phyloP scores from a whole-genome alignment of 2,797 vertebrate genomes.

The Hephaestus fuliginosus region DNA sequence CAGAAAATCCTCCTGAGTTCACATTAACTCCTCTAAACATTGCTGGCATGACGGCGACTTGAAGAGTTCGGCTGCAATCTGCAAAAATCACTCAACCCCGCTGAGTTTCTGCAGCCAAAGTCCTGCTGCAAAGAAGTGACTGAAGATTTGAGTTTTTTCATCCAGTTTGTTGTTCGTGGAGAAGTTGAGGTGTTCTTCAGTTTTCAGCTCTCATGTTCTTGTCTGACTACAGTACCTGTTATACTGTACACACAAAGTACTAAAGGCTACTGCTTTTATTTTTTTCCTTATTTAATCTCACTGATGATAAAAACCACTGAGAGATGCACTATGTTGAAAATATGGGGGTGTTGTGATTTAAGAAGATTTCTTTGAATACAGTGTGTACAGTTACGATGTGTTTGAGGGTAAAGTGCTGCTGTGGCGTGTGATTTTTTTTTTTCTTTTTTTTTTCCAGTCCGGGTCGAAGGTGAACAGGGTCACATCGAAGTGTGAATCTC shows the following conservation, averaged over 20 bases:
- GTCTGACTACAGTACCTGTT: neutral
- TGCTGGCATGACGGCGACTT: neutral
- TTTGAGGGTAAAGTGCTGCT: conserved; percentile 54
- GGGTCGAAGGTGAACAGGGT: conserved; percentile 46
- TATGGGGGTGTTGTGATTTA: neutral
- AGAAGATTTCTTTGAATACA: conserved; percentile 17
- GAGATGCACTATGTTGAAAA: conserved; percentile 12
- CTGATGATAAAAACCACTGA: conserved; percentile 22
- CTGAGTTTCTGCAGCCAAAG: neutral
- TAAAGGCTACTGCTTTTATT: conserved; percentile 37
- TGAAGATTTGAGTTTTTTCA: neutral
- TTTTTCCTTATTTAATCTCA: conserved; percentile 24
- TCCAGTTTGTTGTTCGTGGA: neutral
- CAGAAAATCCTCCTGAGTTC: neutral
- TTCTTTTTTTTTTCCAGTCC: conserved; percentile 26
- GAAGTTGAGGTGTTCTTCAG: neutral
- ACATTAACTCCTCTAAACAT: neutral
- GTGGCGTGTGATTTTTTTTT: conserved; percentile 23
- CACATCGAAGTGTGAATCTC: conserved; percentile 34
- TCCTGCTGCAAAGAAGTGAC: neutral
- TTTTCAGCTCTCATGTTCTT: conserved; percentile 6
- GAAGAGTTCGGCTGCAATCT: neutral
- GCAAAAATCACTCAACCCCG: neutral
- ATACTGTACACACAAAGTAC: neutral
- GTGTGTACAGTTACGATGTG: conserved; percentile 26